Percentiles rank a stretch among this genome's conserved stretches.
phyloP scores from a whole-genome alignment of 2,113 vertebrate species.

The Chelonoidis abingdonii region DNA sequence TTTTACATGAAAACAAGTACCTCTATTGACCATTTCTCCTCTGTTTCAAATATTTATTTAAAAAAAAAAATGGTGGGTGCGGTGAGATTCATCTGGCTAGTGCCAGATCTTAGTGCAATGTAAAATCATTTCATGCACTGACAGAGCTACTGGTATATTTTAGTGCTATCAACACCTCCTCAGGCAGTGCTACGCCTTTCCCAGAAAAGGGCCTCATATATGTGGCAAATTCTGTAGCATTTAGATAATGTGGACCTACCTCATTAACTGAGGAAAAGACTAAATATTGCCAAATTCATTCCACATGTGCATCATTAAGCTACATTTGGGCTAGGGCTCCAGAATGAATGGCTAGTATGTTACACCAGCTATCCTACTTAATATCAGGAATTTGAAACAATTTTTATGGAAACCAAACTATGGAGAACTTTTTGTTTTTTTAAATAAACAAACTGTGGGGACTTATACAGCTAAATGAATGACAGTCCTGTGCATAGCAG shows the following conservation, averaged over 20 bases:
- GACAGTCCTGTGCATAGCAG: not conserved
- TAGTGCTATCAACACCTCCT: not conserved
- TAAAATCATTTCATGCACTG: not conserved
- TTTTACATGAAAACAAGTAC: not conserved
- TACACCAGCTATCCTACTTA: not conserved
- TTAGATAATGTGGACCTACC: not conserved
- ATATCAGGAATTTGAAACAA: not conserved
- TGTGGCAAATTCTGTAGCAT: not conserved
- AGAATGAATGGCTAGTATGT: not conserved
- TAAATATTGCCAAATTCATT: not conserved
- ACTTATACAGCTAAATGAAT: fast-evolving
- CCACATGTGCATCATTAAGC: not conserved
- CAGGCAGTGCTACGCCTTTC: not conserved
- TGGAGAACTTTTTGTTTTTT: not conserved
- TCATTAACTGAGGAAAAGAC: not conserved
- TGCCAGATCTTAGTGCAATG: not conserved
- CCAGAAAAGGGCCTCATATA: not conserved
- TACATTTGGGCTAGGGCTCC: not conserved
- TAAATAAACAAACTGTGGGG: not conserved
- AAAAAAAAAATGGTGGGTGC: not conserved
- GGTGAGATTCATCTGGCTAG: not conserved
- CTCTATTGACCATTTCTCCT: not conserved
- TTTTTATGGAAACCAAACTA: not conserved
- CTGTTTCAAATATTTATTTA: not conserved
- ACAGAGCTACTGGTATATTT: not conserved